Base-by-base conservation (phyloP, 1,140 invertebrate species). In the Cyclina sinensis region DNA sequence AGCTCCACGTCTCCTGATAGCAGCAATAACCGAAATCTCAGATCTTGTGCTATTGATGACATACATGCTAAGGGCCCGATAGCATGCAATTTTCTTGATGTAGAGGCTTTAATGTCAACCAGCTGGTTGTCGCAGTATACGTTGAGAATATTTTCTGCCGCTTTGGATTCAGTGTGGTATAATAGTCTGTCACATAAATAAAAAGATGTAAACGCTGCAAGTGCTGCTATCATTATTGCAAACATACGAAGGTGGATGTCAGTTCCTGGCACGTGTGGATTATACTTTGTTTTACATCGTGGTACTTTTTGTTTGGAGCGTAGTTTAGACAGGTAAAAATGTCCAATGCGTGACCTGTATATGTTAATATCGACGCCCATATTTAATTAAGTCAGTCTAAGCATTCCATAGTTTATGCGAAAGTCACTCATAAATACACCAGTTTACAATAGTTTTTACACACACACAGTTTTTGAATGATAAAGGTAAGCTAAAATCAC, bases 361-460 rank as follows among this genome's bases (percentile, higher is more conserved):
- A 27, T 62, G 18, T 62, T 21, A 24, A 62, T 62, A 62, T 62
- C 57, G n/a, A 62, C n/a, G n/a, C 57, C 57, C 57, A 62, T 62
- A n/a, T 62, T 62, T 62, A 62, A 27, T n/a, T n/a, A n/a, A 62
- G 57, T 62, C 57, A 62, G 18, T 7, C 5, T 27, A 12, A 7
- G 27, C n/a, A 9, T n/a, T 62, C 57, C 57, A 27, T 62, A 62
- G 57, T 11, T 11, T 11, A 48, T 48, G 46, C 7, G 46, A 7
- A 48, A 48, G n/a, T n/a, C n/a, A n/a, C n/a, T n/a, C n/a, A n/a
- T n/a, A n/a, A n/a, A n/a, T n/a, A n/a, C n/a, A n/a, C n/a, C n/a
- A n/a, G n/a, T n/a, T n/a, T n/a, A n/a, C n/a, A n/a, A n/a, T n/a
- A n/a, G n/a, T n/a, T n/a, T n/a, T n/a, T n/a, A n/a, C n/a, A n/a